Evolutionary conservation across 2,797 vertebrate genomes (phyloP).

Genomic region (Enteromius anoplus): DNA sequence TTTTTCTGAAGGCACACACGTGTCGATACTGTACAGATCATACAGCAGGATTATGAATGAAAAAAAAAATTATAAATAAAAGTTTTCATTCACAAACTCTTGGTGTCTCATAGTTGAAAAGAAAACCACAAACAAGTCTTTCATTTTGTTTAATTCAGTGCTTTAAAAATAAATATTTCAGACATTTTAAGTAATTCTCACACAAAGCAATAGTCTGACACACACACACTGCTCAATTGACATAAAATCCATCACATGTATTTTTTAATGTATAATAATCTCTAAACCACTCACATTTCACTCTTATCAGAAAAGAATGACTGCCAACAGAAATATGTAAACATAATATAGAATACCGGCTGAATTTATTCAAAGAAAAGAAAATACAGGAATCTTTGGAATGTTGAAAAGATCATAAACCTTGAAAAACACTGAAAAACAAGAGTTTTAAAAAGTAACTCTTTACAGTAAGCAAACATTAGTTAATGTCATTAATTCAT

Average conservation of each 20-base stretch:
- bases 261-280: not conserved
- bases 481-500: not conserved
- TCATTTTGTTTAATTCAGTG: not conserved
- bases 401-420: not conserved
- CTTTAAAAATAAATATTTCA: slow-evolving; percentile 27
- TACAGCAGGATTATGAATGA: not conserved
- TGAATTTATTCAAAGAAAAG: not conserved
- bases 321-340: not conserved
- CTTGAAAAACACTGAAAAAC: not conserved
- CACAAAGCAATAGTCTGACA: not conserved
- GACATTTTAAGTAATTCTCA: not conserved
- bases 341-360: not conserved
- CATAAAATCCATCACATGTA: not conserved
- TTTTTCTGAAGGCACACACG: slow-evolving; percentile 31
- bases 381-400: not conserved
- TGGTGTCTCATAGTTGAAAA: not conserved
- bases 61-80: not conserved
- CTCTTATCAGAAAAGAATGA: not conserved
- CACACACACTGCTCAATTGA: not conserved
- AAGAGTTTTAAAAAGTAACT: not conserved
- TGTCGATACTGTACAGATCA: slow-evolving; percentile 60
- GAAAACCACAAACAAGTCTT: not conserved
- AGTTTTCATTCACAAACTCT: slow-evolving; percentile 75
- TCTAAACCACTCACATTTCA: not conserved
- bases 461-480: not conserved